Evolutionary conservation across 2,797 vertebrate genomes (phyloP), one percentile per base, ranked within the genome.

Genomic region (Orientallactaga sibirica): DNA sequence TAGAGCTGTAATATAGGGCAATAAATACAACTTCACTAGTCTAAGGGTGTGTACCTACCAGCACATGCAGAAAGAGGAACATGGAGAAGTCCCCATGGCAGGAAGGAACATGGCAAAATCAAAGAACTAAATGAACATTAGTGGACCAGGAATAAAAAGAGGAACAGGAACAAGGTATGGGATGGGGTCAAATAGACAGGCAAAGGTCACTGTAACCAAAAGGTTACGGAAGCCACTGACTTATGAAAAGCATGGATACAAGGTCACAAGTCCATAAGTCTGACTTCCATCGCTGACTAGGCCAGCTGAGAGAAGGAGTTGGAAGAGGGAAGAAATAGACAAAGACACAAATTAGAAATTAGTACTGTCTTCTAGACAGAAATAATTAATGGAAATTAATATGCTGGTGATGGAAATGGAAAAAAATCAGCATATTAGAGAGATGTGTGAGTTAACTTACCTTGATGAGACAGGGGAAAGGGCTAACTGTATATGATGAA

Each of bases 281-380:
- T 92, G 67, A 22, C 73, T 25, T 58, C 83, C 77, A 91, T 87
- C 85, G 25, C 77, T 82, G 61, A 73, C 20, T 43, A 25, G 62
- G 64, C 66, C 67, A 58, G 15, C 27, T 62, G 11, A 74, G 19
- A 81, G 25, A 27, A 74, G 66, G 66, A 77, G 41, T 81, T 70
- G 22, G 10, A 79, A 90, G 48, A 20, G 15, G n/a, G 18, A 14
- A 75, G 19, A 67, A 81, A 43, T 48, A 91, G 73, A 89, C 81
- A 22, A 25, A 33, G 61, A 74, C 52, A 84, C 48, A 84, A 48
- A 27, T 73, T 74, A 88, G 95, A 91, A 93, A 64, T 33, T 27
- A 27, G 91, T 37, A 18, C 16, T 71, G 43, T 68, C 15, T 70
- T 87, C 61, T 25, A n/a, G 58, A 79, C 71, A 58, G 67, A 90